Evolutionary conservation across 2,888 invertebrate species (phyloP).

Genomic region (Sinhomidia bicolor): DNA sequence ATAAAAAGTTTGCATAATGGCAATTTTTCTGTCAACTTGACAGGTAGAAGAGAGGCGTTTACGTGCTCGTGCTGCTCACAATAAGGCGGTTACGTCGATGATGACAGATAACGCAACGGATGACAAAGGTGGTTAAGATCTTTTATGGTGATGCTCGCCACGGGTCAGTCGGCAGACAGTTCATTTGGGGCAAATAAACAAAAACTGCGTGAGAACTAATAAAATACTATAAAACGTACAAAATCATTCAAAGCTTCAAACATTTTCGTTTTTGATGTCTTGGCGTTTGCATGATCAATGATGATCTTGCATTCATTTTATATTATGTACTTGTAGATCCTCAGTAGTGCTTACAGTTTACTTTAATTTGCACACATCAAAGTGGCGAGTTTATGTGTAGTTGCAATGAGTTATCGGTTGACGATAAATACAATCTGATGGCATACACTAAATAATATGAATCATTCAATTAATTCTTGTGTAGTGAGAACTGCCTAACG

Average conservation of each 20-base stretch:
- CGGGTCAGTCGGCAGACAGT: background rate
- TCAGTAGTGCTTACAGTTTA: too few species aligned
- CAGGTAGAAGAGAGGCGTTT: background rate
- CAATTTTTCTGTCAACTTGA: background rate
- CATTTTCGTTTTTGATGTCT: slow-evolving; percentile 46
- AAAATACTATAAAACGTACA: slow-evolving; percentile 52
- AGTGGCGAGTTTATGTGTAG: too few species aligned
- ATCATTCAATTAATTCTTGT: too few species aligned
- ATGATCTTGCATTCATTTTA: too few species aligned
- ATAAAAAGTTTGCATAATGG: background rate
- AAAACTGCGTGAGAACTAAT: slow-evolving; percentile 50
- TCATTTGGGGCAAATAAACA: slow-evolving; percentile 3
- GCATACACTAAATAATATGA: too few species aligned
- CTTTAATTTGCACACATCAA: too few species aligned
- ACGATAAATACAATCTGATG: too few species aligned
- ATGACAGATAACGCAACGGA: background rate
- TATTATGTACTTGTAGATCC: too few species aligned
- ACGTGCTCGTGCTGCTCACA: background rate
- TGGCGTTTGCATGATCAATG: too few species aligned
- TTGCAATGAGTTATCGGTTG: too few species aligned
- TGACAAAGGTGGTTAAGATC: too few species aligned
- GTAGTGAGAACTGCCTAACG: too few species aligned
- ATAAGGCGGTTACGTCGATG: background rate
- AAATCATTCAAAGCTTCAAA: slow-evolving; percentile 2
- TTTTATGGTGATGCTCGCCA: background rate